Percentiles rank a stretch among this genome's conserved stretches.
These are phyloP conservation scores for Alligator mississippiensis DNA, from an alignment of 2,113 vertebrate genomes.

Conservation along the genomic window DNA sequence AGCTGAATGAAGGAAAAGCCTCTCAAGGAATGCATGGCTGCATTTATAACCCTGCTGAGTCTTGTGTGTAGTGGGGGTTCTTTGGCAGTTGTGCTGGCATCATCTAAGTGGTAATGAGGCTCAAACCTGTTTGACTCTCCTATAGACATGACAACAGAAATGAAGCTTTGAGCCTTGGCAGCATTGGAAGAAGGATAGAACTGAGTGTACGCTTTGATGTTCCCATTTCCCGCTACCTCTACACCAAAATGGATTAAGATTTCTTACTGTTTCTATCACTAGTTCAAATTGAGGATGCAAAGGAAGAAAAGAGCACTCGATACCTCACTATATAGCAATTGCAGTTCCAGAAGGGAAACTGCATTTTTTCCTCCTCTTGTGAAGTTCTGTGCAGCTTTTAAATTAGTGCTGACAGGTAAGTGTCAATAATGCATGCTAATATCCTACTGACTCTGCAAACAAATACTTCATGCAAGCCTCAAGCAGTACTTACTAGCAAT, in stretches of 20 bases:
- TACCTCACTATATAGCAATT: not conserved
- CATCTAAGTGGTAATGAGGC: not conserved
- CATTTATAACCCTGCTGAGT: not conserved
- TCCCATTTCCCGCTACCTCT: not conserved
- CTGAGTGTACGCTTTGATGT: not conserved
- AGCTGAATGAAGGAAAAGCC: not conserved
- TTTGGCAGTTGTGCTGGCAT: not conserved
- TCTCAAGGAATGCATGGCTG: not conserved
- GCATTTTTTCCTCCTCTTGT: not conserved
- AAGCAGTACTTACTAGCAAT: not conserved
- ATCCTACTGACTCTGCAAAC: not conserved
- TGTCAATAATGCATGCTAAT: not conserved
- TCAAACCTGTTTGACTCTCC: not conserved
- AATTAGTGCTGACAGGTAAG: not conserved
- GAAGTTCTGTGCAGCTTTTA: not conserved
- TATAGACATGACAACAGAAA: not conserved
- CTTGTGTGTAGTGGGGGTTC: not conserved
- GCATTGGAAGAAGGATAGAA: not conserved
- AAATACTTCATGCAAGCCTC: not conserved
- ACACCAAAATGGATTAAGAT: not conserved
- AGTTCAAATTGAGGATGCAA: not conserved
- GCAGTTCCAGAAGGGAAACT: not conserved
- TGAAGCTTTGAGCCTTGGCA: not conserved
- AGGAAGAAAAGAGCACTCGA: not conserved
- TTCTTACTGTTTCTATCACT: not conserved